Evolutionary conservation across 2,797 vertebrate genomes (phyloP), one percentile per base, ranked within the genome.

Genomic region (Crypturellus tataupa): DNA sequence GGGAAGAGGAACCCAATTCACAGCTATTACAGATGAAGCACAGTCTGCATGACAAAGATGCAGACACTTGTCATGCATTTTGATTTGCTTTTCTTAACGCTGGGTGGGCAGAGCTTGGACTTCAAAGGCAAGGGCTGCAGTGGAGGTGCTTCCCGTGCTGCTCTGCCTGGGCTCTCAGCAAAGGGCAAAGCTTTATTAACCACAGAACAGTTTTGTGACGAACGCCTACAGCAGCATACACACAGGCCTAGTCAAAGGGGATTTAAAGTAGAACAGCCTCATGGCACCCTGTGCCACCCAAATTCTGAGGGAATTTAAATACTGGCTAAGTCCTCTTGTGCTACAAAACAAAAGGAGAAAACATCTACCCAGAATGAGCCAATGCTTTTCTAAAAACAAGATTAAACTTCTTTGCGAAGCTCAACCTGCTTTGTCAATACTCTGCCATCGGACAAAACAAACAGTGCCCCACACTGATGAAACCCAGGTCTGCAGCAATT

Each of bases 181-280:
- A 64, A 93, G 84, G 51, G 25, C 60, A 94, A 93, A 90, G 60
- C 83, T 93, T 96, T 88, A 55, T 46, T 20, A 95, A 88, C 49
- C 78, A 63, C 78, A 25, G 49, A 64, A 86, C 58, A 78, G 39
- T 85, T 85, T 90, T 86, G 77, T 91, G 87, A 94, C 70, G 89
- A 56, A 82, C 64, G 59, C 70, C 87, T 89, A 63, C 67, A 91
- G 91, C 75, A 94, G 88, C 73, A 65, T 9, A 75, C 82, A 87
- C 44, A 29, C 17, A 8, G 21, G 51, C 39, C 33, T 1, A 49
- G 70, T 8, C 56, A 64, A 85, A 79, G 53, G 9, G 87, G 56
- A 94, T 44, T 35, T 73, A 70, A 51, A 87, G 65, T 23, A 83
- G 68, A 93, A 69, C 17, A 80, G 47, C 60, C 25, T 88, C 64